Evolutionary conservation across 2,888 invertebrate genomes (phyloP).

Genomic region (Osmoderma eremita): DNA sequence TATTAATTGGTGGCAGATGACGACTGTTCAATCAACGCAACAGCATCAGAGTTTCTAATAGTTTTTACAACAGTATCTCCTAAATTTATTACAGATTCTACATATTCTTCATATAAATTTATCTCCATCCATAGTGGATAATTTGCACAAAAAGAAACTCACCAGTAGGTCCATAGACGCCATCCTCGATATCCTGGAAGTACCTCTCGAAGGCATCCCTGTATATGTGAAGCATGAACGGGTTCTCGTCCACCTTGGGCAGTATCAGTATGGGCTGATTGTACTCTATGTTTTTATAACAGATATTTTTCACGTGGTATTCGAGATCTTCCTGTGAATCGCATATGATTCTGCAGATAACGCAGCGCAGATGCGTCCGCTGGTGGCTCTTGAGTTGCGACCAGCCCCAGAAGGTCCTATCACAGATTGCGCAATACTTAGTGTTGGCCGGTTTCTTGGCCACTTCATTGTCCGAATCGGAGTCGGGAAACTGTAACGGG

Average conservation of each 20-base stretch:
- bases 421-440: constrained; percentile 39
- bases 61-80: too few species aligned
- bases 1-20: too few species aligned
- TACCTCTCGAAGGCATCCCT: constrained; percentile 40
- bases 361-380: constrained; percentile 42
- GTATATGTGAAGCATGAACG: constrained; percentile 24
- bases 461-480: constrained; percentile 38
- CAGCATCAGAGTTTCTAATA: too few species aligned
- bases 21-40: too few species aligned
- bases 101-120: neutral
- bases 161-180: constrained; percentile 30
- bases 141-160: constrained; percentile 12
- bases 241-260: constrained; percentile 37
- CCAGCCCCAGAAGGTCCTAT: constrained; percentile 38
- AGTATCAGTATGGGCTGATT: constrained; percentile 27
- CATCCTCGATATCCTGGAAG: constrained; percentile 32
- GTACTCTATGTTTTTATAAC: constrained; percentile 36
- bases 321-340: constrained; percentile 36
- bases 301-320: constrained; percentile 33
- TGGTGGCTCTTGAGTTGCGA: constrained; percentile 40
- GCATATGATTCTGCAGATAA: constrained; percentile 39
- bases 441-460: constrained; percentile 32
- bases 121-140: neutral
- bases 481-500: constrained; percentile 28
- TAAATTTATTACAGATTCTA: too few species aligned